Base-by-base conservation (phyloP, 2,888 invertebrate genomes). In the Anodontia alba region DNA sequence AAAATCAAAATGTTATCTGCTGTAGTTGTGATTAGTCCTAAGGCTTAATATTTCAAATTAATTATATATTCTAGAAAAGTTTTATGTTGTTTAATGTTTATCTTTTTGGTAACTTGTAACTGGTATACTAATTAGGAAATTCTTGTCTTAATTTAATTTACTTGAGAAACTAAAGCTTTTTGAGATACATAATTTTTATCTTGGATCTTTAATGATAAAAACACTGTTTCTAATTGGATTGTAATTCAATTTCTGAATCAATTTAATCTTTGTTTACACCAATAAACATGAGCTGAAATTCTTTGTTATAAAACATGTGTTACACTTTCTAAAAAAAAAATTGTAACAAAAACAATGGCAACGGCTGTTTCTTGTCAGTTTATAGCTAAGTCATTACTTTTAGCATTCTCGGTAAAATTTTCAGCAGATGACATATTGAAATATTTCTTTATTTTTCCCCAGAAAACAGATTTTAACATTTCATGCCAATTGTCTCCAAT, bases 291-390 rank as follows among this genome's bases (percentile, higher is more conserved):
- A 31, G 23, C 54, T 62, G 17, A 62, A 62, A 62, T 62, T 62
- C 62, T 62, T 62, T 62, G 62, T 62, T 62, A 62, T 62, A 62
- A 62, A 62, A 62, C 62, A 62, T 62, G 33, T 62, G 62, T 62
- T 62, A 17, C 62, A 7, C 31, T 62, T 62, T 62, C 17, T 33
- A 33, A 62, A 33, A 33, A 62, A 31, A 7, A 62, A n/a, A n/a
- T n/a, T n/a, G n/a, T n/a, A n/a, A n/a, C n/a, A n/a, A 33, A 62
- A 62, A 33, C 33, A 62, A 62, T 33, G 33, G 29, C 20, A 62
- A 7, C 31, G 31, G 62, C 62, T 62, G 62, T 62, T 62, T 62
- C 62, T 33, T 33, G 33, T 62, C 33, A 62, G 33, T 7, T 33
- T 33, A 12, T 33, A 62, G 10, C 26, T 54, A 26, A 26, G 23